Evolutionary conservation across 1,140 invertebrate genomes (phyloP).

Genomic region (Drosophila nigrodunni): DNA sequence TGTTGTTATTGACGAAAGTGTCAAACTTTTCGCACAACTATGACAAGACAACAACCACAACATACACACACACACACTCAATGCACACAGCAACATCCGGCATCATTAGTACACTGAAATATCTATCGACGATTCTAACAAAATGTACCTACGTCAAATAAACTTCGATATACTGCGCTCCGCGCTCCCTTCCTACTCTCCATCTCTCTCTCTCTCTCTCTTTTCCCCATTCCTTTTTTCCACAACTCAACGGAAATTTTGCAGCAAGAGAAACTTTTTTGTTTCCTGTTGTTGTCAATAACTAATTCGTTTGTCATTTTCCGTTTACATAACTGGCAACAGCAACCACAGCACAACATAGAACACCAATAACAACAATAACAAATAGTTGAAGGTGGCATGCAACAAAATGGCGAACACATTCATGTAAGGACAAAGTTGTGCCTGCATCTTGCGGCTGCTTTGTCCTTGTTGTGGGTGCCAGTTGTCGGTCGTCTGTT

Average conservation of each 20-base stretch:
- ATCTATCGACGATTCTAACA: slow-evolving; percentile 21
- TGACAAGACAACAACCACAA: slow-evolving; percentile 24
- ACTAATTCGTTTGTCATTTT: slow-evolving; percentile 83
- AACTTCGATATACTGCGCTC: slow-evolving; percentile 28
- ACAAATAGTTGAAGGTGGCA: slow-evolving; percentile 26
- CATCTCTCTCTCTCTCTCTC: slow-evolving; percentile 1
- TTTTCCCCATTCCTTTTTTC: slow-evolving; percentile 21
- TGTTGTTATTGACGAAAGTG: slow-evolving; percentile 63
- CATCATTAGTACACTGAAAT: slow-evolving; percentile 65
- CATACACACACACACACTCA: not conserved
- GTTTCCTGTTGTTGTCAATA: slow-evolving; percentile 82
- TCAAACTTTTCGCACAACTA: slow-evolving; percentile 50
- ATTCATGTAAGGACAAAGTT: slow-evolving; percentile 72
- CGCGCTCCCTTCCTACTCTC: too few species aligned
- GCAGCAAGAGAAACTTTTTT: slow-evolving; percentile 72
- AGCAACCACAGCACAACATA: slow-evolving; percentile 22
- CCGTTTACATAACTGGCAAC: slow-evolving; percentile 74
- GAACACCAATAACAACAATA: slow-evolving; percentile 12
- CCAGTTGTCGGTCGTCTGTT: slow-evolving; percentile 46
- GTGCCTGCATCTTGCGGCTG: slow-evolving; percentile 59
- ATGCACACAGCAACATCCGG: slow-evolving; percentile 35
- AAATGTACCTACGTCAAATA: slow-evolving; percentile 33
- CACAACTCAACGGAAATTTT: slow-evolving; percentile 76
- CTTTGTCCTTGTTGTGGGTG: slow-evolving; percentile 57
- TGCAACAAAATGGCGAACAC: slow-evolving; percentile 70